Evolutionary conservation across 2,888 invertebrate species (phyloP).

Genomic region (Bimastos eiseni): DNA sequence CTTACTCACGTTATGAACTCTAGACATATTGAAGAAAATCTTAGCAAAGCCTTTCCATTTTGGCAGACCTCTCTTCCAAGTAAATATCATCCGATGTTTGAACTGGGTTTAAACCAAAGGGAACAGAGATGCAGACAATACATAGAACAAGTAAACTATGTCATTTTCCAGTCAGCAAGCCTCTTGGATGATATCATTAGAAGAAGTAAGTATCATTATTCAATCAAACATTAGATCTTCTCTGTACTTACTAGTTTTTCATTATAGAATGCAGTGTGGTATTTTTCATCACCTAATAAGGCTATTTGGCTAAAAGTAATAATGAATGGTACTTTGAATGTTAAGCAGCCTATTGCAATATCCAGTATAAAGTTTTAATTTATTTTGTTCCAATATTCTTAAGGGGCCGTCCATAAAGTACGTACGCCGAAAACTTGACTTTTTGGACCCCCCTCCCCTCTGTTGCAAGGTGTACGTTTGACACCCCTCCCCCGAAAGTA

Average conservation of each 20-base stretch:
- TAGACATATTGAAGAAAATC: neutral
- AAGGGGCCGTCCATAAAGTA: too few species aligned
- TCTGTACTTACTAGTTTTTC: neutral
- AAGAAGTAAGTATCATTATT: slow-evolving; percentile 22
- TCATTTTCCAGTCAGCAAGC: slow-evolving; percentile 24
- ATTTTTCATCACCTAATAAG: neutral
- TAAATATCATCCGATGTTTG: slow-evolving; percentile 25
- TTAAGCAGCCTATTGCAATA: neutral
- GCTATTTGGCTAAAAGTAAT: neutral
- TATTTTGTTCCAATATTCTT: neutral
- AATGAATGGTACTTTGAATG: neutral
- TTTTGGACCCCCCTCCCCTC: too few species aligned
- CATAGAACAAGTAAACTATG: slow-evolving; percentile 47
- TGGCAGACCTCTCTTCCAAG: slow-evolving; percentile 1
- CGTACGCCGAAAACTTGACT: too few species aligned
- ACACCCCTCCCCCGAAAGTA: too few species aligned
- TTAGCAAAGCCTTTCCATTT: neutral
- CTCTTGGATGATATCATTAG: slow-evolving; percentile 27
- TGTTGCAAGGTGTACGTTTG: too few species aligned
- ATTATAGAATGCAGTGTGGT: neutral
- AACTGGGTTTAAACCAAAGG: slow-evolving; percentile 46
- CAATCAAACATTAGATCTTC: neutral
- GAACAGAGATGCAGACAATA: slow-evolving; percentile 50
- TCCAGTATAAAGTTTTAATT: neutral
- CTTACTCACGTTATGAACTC: neutral